phyloP scores from a whole-genome alignment of 35 echinoderm and acorn worm species.

The Strongylocentrotus purpuratus region DNA sequence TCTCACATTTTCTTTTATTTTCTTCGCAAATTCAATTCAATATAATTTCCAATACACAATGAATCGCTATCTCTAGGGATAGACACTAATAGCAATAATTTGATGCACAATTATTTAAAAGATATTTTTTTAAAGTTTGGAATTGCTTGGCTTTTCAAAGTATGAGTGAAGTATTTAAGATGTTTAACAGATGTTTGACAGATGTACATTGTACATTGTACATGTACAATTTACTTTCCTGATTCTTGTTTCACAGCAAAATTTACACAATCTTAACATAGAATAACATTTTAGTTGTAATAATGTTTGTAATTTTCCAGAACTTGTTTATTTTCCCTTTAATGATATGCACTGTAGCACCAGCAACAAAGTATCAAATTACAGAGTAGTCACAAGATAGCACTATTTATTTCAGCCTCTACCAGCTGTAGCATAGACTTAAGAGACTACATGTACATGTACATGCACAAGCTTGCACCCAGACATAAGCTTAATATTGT shows the following conservation, averaged over 20 bases:
- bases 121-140: not conserved
- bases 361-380: constrained; percentile 4
- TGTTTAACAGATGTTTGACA: no score
- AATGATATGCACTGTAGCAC: not conserved
- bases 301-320: not conserved
- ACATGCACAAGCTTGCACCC: no score
- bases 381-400: not conserved
- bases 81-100: no score
- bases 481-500: no score
- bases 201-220: no score
- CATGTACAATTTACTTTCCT: no score
- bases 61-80: not conserved
- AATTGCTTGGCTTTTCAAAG: not conserved
- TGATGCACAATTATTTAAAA: no score
- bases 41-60: not conserved
- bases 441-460: no score
- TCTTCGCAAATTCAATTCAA: not conserved
- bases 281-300: no score
- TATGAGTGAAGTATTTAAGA: no score
- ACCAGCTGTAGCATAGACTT: not conserved
- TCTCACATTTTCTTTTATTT: not conserved
- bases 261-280: no score
- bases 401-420: not conserved
- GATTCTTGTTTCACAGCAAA: no score
- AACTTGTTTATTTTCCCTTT: not conserved